phyloP scores from a whole-genome alignment of 2,113 vertebrate genomes.

The Zapornia atra region DNA sequence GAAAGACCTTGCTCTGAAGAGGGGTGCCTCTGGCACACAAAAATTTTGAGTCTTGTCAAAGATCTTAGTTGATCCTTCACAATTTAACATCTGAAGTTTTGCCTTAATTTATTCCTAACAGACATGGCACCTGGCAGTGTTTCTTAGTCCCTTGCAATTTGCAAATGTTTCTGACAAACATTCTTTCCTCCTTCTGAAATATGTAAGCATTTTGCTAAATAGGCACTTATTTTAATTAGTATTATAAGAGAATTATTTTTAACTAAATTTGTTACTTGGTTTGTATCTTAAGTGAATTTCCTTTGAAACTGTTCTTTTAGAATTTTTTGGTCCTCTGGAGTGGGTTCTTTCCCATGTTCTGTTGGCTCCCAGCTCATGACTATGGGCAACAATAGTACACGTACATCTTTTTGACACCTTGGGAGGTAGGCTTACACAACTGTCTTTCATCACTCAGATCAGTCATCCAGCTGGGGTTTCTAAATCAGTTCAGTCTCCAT shows the following conservation, averaged over 20 bases:
- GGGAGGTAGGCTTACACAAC: not conserved
- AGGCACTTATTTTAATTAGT: not conserved
- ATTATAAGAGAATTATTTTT: not conserved
- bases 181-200: not conserved
- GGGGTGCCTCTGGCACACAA: not conserved
- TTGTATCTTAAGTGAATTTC: not conserved
- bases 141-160: not conserved
- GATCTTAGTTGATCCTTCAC: not conserved
- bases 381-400: accelerated
- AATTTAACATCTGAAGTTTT: not conserved
- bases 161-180: not conserved
- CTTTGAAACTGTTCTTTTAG: not conserved
- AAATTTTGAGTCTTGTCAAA: not conserved
- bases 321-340: not conserved
- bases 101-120: not conserved
- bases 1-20: not conserved
- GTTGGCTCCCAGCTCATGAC: not conserved
- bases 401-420: not conserved
- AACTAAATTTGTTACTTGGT: not conserved
- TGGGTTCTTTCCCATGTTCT: not conserved
- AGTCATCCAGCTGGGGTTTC: not conserved
- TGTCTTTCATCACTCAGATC: not conserved
- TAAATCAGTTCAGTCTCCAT: not conserved
- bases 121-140: not conserved
- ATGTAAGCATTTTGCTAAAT: not conserved